Evolutionary conservation across 2,113 vertebrate genomes (phyloP).

Genomic region (Spea bombifrons): DNA sequence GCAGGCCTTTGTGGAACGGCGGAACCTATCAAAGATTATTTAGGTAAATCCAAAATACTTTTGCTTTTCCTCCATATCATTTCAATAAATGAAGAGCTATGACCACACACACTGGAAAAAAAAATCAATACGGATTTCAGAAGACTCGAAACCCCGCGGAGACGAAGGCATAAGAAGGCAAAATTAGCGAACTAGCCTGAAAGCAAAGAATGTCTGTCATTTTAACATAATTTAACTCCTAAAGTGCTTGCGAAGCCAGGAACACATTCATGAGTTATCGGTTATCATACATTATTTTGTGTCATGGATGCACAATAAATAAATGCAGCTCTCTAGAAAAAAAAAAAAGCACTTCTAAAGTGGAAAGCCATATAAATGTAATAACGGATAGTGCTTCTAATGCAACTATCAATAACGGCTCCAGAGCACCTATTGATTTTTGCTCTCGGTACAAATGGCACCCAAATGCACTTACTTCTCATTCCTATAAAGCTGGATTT

Average conservation of each 20-base stretch:
- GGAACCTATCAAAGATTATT: slow-evolving; percentile 4
- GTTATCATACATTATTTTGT: slow-evolving; percentile 45
- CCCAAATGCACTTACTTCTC: slow-evolving; percentile 39
- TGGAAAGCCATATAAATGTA: slow-evolving; percentile 49
- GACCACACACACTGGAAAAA: not conserved
- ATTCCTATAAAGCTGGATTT: slow-evolving; percentile 45
- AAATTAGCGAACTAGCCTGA: not conserved
- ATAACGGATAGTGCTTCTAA: slow-evolving; percentile 51
- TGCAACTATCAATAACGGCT: slow-evolving; percentile 55
- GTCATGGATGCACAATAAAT: slow-evolving; percentile 43
- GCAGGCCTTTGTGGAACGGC: not conserved
- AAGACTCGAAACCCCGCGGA: not conserved
- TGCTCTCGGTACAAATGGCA: slow-evolving; percentile 49
- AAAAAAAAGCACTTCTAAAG: slow-evolving; percentile 51
- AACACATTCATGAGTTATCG: slow-evolving; percentile 39
- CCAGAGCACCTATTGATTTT: slow-evolving; percentile 59
- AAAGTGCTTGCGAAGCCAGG: slow-evolving; percentile 11
- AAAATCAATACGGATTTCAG: not conserved
- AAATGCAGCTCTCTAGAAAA: slow-evolving; percentile 45
- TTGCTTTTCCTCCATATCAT: not conserved
- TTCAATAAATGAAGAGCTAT: slow-evolving; percentile 11
- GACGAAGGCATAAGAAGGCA: not conserved
- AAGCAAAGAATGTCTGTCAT: slow-evolving; percentile 22
- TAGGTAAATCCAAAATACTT: not conserved
- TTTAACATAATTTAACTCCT: slow-evolving; percentile 43